A percentile compares a stretch with the other conserved stretches of the same genome.
Evolutionary conservation across 1,140 invertebrate species (phyloP).

Genomic region (Dolichoris vasculosae): DNA sequence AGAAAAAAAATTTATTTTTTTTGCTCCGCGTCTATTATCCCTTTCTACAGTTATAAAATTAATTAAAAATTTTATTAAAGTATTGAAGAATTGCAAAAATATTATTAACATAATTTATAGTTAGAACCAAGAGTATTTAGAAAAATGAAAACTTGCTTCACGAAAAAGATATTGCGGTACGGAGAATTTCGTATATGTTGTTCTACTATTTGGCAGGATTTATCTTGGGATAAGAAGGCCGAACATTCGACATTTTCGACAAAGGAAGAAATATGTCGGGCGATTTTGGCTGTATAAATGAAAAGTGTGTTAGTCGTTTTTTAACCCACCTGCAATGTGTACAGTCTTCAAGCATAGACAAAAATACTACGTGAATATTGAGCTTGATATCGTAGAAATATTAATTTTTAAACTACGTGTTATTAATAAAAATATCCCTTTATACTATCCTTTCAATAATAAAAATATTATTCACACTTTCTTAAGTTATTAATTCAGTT

Average conservation of each 20-base stretch:
- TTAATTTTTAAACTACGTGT: constrained; percentile 22
- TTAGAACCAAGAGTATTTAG: no score
- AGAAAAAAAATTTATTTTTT: no score
- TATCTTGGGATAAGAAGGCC: constrained; percentile 53
- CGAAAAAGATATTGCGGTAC: not conserved
- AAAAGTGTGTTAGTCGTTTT: constrained; percentile 37
- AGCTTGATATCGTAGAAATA: not conserved
- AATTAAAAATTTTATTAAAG: no score
- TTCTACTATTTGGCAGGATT: constrained; percentile 58
- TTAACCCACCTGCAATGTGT: not conserved
- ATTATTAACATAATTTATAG: no score
- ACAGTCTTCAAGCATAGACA: not conserved
- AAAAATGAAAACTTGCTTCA: not conserved
- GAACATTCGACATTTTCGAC: constrained; percentile 47
- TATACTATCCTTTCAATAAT: not conserved
- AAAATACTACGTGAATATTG: not conserved
- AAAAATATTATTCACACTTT: constrained; percentile 14
- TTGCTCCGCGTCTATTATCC: no score
- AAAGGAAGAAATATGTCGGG: constrained; percentile 36
- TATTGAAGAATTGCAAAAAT: no score
- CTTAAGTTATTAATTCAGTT: not conserved
- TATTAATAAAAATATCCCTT: constrained; percentile 40
- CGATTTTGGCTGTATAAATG: constrained; percentile 14
- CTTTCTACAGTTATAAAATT: no score
- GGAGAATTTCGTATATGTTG: constrained; percentile 46